Conservation (phyloP, 2,888 invertebrate genomes). For the Zygothrica quintamaculata region DNA sequence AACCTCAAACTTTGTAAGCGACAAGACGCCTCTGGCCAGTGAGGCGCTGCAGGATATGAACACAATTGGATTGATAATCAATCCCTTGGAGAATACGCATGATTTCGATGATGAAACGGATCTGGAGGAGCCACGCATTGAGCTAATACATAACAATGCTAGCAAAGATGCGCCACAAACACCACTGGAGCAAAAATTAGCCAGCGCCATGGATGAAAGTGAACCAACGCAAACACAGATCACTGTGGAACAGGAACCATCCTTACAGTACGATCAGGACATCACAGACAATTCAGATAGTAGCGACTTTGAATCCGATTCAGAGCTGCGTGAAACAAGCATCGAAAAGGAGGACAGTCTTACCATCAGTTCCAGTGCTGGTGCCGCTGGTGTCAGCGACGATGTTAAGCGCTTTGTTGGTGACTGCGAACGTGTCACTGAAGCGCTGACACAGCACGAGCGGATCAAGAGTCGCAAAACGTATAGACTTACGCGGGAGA, state of each 20-base stretch:
- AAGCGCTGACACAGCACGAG: conserved; percentile 83
- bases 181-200: conserved; percentile 68
- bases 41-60: conserved; percentile 68
- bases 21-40: conserved; percentile 68
- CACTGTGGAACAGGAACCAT: conserved; percentile 47
- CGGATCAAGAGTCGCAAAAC: conserved; percentile 84
- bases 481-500: conserved; percentile 82
- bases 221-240: conserved; percentile 35
- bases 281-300: conserved; percentile 83
- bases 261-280: conserved; percentile 75
- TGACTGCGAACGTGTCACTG: conserved; percentile 83
- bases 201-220: conserved; percentile 70
- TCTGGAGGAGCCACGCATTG: conserved; percentile 70
- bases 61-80: conserved; percentile 87
- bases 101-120: conserved; percentile 83
- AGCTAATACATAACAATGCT: conserved; percentile 39
- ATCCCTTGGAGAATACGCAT: conserved; percentile 86
- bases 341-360: conserved; percentile 83
- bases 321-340: conserved; percentile 82
- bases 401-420: conserved; percentile 83
- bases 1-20: conserved; percentile 84
- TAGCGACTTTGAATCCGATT: conserved; percentile 83
- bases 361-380: conserved; percentile 64
- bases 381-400: conserved; percentile 47
- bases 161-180: conserved; percentile 57